Evolutionary conservation across 1,140 invertebrate species (phyloP).

Genomic region (Drosophila rufa): DNA sequence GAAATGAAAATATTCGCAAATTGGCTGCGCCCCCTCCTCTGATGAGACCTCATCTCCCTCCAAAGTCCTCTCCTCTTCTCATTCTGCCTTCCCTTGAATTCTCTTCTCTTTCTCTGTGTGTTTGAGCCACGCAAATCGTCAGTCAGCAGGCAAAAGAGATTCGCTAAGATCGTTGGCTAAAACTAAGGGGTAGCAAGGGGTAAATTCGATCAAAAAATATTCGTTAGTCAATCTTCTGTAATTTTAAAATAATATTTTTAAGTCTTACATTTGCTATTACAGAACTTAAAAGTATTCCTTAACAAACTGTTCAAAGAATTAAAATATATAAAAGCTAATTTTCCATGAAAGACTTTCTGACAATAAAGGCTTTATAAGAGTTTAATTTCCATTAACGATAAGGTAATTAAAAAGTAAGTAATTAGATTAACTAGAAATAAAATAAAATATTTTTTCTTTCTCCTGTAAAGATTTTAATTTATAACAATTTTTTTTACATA

Average conservation of each 20-base stretch:
- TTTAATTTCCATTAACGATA: neutral
- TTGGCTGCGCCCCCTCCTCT: constrained; percentile 71
- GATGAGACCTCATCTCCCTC: constrained; percentile 15
- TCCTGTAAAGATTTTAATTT: too few relatives aligned
- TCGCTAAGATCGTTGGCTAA: constrained; percentile 27
- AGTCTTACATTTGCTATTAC: neutral
- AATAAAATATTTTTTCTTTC: too few relatives aligned
- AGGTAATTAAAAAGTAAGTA: too few relatives aligned
- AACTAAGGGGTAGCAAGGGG: constrained; percentile 13
- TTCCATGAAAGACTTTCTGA: too few relatives aligned
- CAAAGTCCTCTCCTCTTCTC: constrained; percentile 4
- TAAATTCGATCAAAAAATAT: too few relatives aligned
- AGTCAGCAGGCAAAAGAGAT: constrained; percentile 40
- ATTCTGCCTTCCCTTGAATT: constrained; percentile 19
- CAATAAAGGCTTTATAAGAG: too few relatives aligned
- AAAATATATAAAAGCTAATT: too few relatives aligned
- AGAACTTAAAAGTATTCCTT: neutral
- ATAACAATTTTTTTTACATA: too few relatives aligned
- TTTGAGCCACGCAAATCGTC: constrained; percentile 65
- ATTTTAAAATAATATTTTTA: neutral
- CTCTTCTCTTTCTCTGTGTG: constrained; percentile 18
- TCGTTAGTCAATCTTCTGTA: too few relatives aligned
- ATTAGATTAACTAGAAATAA: too few relatives aligned
- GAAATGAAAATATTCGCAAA: constrained; percentile 85
- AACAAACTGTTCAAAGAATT: too few relatives aligned